phyloP scores from a whole-genome alignment of 2,113 vertebrate genomes.

The Menidia beryllina region DNA sequence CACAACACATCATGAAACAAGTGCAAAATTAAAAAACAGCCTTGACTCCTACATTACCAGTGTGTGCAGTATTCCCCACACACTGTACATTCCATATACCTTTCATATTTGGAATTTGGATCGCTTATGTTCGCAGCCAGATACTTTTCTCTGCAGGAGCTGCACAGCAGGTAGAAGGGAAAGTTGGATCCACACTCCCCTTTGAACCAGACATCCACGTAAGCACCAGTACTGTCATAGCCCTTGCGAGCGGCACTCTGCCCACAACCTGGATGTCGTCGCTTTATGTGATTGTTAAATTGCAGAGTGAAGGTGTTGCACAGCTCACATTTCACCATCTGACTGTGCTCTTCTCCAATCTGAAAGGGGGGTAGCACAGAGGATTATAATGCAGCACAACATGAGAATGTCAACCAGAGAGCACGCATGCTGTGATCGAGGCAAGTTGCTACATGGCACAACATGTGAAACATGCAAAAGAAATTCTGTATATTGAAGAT shows the following conservation, averaged over 20 bases:
- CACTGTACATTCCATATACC: slow-evolving; percentile 53
- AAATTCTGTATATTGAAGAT: not conserved
- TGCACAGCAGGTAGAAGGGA: slow-evolving; percentile 85
- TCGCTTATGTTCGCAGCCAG: slow-evolving; percentile 73
- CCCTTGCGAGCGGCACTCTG: slow-evolving; percentile 83
- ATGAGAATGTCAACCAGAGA: not conserved
- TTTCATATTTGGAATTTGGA: slow-evolving; percentile 72
- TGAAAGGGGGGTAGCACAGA: slow-evolving; percentile 16
- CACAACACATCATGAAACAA: slow-evolving; percentile 5
- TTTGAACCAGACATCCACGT: slow-evolving; percentile 86
- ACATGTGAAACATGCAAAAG: not conserved
- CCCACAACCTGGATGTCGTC: slow-evolving; percentile 85
- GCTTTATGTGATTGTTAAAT: slow-evolving; percentile 85
- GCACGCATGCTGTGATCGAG: slow-evolving; percentile 1
- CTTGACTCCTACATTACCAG: not conserved
- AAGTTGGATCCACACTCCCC: slow-evolving; percentile 86
- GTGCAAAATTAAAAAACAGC: not conserved
- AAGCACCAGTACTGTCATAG: slow-evolving; percentile 85
- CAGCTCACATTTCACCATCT: slow-evolving; percentile 86
- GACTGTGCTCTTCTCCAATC: slow-evolving; percentile 80
- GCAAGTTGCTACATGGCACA: not conserved
- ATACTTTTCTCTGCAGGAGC: slow-evolving; percentile 83
- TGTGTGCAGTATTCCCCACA: not conserved
- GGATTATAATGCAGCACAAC: not conserved
- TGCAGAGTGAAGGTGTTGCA: slow-evolving; percentile 84